phyloP scores from a whole-genome alignment of 2,113 vertebrate genomes.

The Melanerpes formicivorus region DNA sequence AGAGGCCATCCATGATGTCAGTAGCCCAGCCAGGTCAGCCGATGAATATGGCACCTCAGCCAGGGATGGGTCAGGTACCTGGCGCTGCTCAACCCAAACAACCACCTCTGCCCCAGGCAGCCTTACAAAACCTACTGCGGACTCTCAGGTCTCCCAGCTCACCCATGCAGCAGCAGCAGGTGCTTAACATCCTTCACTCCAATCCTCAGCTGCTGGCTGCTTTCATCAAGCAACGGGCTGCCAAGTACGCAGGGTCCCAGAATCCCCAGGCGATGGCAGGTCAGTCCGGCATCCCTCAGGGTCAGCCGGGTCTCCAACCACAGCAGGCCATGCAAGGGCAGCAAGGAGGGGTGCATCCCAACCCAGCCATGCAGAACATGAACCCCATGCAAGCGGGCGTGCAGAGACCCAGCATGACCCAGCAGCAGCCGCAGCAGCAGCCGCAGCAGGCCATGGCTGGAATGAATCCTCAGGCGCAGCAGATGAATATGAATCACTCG shows the following conservation, averaged over 20 bases:
- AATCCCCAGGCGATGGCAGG: slow-evolving; percentile 75
- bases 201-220: slow-evolving; percentile 96
- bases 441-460: slow-evolving; percentile 78
- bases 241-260: slow-evolving; percentile 87
- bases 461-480: slow-evolving; percentile 81
- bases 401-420: slow-evolving; percentile 77
- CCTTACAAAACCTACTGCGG: slow-evolving; percentile 85
- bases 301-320: slow-evolving; percentile 74
- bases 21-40: slow-evolving; percentile 89
- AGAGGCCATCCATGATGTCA: slow-evolving; percentile 89
- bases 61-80: slow-evolving; percentile 80
- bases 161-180: slow-evolving; percentile 93
- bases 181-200: slow-evolving; percentile 94
- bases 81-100: slow-evolving; percentile 80
- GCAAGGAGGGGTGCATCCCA: slow-evolving; percentile 77
- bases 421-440: slow-evolving; percentile 71
- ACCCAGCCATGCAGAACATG: slow-evolving; percentile 79
- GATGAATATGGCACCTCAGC: slow-evolving; percentile 81
- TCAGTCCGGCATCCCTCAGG: slow-evolving; percentile 77
- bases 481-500: slow-evolving; percentile 84
- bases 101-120: slow-evolving; percentile 83
- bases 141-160: slow-evolving; percentile 87
- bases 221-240: slow-evolving; percentile 94
- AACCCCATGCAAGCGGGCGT: slow-evolving; percentile 78
- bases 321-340: slow-evolving; percentile 77